Percentiles rank a stretch among this genome's conserved stretches.
phyloP scores from a whole-genome alignment of 2,888 invertebrate genomes.

The Saturnia japonica region DNA sequence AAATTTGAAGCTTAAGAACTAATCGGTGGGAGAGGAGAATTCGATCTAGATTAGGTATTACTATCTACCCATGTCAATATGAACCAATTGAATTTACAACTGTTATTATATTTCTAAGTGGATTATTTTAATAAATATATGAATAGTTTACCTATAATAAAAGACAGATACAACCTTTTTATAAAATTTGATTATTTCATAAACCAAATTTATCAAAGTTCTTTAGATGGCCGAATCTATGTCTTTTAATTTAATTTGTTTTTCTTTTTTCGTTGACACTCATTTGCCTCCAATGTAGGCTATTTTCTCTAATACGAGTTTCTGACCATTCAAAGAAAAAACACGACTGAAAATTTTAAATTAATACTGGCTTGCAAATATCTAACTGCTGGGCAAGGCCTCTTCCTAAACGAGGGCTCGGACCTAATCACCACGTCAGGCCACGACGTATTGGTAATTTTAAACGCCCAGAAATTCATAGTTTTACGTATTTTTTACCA shows the following conservation, averaged over 20 bases:
- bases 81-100: background rate
- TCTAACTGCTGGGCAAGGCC: too few relatives aligned
- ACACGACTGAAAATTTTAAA: too few relatives aligned
- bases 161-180: background rate
- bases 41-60: constrained; percentile 36
- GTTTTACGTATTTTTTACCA: too few relatives aligned
- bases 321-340: too few relatives aligned
- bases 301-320: too few relatives aligned
- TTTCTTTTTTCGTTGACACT: too few relatives aligned
- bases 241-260: background rate
- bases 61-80: constrained; percentile 1
- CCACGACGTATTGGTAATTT: too few relatives aligned
- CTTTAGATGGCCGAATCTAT: background rate
- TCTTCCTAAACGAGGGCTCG: too few relatives aligned
- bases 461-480: too few relatives aligned
- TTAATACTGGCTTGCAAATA: too few relatives aligned
- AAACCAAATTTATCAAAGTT: background rate
- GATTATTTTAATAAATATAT: background rate
- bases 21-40: constrained; percentile 34
- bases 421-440: too few relatives aligned
- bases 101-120: background rate
- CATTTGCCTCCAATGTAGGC: too few relatives aligned
- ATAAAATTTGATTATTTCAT: background rate
- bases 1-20: constrained; percentile 49
- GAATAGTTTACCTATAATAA: background rate